Percentiles rank a stretch among this genome's conserved stretches.
phyloP scores from a whole-genome alignment of 2,888 invertebrate species.

The Linnaemya tessellans region DNA sequence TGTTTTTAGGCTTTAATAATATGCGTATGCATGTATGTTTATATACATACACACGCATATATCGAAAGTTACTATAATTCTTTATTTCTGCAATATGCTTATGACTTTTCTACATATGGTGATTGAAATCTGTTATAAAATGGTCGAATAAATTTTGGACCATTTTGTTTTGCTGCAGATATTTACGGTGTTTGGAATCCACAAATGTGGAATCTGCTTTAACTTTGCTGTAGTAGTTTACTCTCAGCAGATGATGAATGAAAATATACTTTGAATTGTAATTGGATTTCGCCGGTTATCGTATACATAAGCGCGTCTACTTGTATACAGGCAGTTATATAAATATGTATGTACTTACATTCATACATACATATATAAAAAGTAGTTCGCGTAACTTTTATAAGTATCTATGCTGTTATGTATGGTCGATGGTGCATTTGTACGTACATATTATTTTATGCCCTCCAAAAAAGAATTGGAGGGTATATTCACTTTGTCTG shows the following conservation, averaged over 20 bases:
- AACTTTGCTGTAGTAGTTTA: neutral
- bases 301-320: neutral
- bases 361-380: neutral
- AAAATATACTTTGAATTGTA: constrained; percentile 12
- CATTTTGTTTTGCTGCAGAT: neutral
- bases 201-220: constrained; percentile 38
- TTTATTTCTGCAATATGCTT: neutral
- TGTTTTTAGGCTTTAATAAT: neutral
- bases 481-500: too few species aligned
- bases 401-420: too few species aligned
- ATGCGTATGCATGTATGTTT: neutral
- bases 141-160: constrained; percentile 54
- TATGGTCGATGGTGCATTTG: too few species aligned
- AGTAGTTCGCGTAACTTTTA: too few species aligned
- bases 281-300: neutral
- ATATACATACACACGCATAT: neutral
- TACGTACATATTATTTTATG: too few species aligned
- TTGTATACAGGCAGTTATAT: neutral
- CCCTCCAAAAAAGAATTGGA: too few species aligned
- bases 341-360: neutral
- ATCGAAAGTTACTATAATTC: neutral
- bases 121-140: constrained; percentile 40
- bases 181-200: neutral
- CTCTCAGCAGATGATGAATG: constrained; percentile 47
- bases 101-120: neutral